These are phyloP conservation scores for Aphis gossypii DNA, from an alignment of 1,140 invertebrate genomes.

Conservation along the genomic window DNA sequence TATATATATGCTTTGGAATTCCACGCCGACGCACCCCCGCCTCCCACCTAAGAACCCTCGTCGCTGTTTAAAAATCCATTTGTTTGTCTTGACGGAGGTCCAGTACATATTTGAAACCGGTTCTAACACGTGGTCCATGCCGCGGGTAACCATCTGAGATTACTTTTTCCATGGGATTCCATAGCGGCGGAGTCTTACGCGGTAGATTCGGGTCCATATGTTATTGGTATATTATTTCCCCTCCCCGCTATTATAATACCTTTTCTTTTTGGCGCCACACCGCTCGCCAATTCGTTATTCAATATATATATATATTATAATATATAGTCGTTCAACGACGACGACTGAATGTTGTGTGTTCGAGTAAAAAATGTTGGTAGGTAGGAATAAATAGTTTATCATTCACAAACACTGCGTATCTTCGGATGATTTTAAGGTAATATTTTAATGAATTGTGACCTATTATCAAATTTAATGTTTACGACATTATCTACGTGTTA, in stretches of 20 bases:
- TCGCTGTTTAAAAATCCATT: constrained; percentile 24
- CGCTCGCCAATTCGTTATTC: background rate
- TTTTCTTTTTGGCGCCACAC: constrained; percentile 43
- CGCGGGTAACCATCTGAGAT: background rate
- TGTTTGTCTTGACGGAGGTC: constrained; percentile 22
- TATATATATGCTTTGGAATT: constrained; percentile 32
- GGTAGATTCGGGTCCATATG: background rate
- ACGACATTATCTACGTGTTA: background rate
- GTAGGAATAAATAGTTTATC: background rate
- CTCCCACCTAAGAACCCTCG: background rate
- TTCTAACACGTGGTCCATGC: constrained; percentile 45
- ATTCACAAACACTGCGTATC: no score
- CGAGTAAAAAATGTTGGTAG: background rate
- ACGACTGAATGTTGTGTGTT: background rate
- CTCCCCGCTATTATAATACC: background rate
- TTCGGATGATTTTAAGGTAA: no score
- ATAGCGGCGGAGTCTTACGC: background rate
- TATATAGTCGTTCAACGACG: background rate
- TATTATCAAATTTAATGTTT: no score
- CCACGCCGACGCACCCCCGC: constrained; percentile 27
- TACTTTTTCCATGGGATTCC: constrained; percentile 28
- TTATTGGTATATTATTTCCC: background rate
- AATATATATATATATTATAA: background rate
- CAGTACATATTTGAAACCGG: constrained; percentile 24
- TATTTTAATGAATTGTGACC: no score